Conservation (phyloP, 2,797 vertebrate genomes). For the Neopelma chrysocephalum region DNA sequence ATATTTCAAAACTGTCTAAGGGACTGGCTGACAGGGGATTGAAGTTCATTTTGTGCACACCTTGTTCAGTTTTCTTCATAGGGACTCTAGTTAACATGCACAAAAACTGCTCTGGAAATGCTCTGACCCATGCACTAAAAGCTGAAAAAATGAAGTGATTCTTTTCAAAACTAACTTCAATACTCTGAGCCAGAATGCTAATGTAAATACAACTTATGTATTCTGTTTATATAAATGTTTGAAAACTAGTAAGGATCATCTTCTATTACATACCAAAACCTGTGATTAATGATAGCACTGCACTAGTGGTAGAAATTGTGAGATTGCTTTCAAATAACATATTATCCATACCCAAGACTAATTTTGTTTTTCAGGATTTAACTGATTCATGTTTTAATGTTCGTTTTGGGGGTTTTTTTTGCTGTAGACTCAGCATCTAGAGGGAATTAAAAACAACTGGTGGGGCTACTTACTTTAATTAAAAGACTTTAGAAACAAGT, state of each 20-base stretch:
- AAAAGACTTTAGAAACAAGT: not conserved
- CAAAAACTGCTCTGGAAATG: not conserved
- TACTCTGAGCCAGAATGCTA: not conserved
- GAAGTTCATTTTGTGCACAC: not conserved
- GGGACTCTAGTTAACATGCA: not conserved
- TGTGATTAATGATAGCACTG: not conserved
- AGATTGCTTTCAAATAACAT: not conserved
- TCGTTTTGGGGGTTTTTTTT: not conserved
- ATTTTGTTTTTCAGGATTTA: not conserved
- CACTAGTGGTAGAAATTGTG: not conserved
- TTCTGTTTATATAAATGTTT: not conserved
- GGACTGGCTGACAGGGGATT: rapidly evolving
- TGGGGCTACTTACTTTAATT: not conserved
- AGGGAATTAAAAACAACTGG: not conserved
- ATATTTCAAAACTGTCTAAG: not conserved
- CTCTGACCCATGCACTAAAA: not conserved
- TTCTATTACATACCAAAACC: not conserved
- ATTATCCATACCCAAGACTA: not conserved
- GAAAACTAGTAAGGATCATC: not conserved
- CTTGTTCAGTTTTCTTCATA: not conserved
- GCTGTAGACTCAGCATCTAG: not conserved
- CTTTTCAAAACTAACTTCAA: not conserved
- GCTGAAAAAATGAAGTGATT: not conserved
- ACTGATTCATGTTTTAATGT: not conserved
- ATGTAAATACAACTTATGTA: not conserved